Evolutionary conservation across 2,888 invertebrate genomes (phyloP).

Genomic region (Lasioglossum morio): DNA sequence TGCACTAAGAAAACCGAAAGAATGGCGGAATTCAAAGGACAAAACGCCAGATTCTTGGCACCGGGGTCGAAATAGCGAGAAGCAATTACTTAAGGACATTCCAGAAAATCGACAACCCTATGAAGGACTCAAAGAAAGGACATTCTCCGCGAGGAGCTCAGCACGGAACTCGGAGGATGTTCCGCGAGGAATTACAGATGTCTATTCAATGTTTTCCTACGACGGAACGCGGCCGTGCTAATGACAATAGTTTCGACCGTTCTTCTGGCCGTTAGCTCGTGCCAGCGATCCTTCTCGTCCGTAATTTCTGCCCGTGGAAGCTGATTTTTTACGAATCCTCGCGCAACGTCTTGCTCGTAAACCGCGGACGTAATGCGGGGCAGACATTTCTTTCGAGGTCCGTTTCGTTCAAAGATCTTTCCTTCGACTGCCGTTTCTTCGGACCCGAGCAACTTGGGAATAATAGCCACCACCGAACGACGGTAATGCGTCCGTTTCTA

Average conservation of each 20-base stretch:
- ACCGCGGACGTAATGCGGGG: conserved; percentile 37
- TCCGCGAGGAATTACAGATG: conserved; percentile 43
- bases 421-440: conserved; percentile 1
- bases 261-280: conserved; percentile 53
- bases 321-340: conserved; percentile 37
- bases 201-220: conserved; percentile 37
- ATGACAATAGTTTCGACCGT: conserved; percentile 42
- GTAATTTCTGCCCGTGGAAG: conserved; percentile 32
- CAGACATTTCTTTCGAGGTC: conserved; percentile 25
- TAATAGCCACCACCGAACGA: background rate
- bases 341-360: conserved; percentile 44
- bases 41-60: background rate
- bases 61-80: background rate
- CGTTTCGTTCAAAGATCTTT: background rate
- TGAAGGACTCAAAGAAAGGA: conserved; percentile 1
- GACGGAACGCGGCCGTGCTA: conserved; percentile 24
- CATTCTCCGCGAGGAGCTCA: conserved; percentile 6
- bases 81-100: conserved; percentile 28
- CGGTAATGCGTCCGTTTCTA: background rate
- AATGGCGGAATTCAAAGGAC: background rate
- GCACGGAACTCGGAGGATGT: conserved; percentile 14
- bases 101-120: conserved; percentile 20
- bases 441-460: background rate
- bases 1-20: background rate
- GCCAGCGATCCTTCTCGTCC: conserved; percentile 33